These are phyloP conservation scores for Bovichtus variegatus DNA, from an alignment of 2,797 vertebrate genomes.

Conservation along the genomic window DNA sequence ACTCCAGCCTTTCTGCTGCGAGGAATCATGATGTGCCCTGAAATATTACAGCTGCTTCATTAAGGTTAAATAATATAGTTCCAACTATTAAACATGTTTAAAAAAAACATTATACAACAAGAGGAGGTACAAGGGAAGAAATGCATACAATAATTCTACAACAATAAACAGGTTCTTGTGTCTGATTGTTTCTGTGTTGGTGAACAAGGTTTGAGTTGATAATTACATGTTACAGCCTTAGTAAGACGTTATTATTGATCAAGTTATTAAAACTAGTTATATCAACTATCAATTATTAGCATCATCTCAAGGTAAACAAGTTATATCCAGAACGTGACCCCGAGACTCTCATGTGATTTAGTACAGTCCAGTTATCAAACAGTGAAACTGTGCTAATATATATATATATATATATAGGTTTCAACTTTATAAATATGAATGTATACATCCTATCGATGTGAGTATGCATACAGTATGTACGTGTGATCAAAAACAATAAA, in stretches of 20 bases:
- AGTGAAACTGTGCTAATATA: background rate
- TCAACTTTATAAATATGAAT: background rate
- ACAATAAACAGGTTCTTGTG: background rate
- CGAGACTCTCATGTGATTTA: background rate
- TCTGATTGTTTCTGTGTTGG: background rate
- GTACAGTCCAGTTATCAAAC: background rate
- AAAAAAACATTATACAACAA: background rate
- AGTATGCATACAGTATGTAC: background rate
- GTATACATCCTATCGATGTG: background rate
- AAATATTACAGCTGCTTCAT: constrained; percentile 17
- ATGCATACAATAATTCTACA: background rate
- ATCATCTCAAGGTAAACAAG: too few species aligned
- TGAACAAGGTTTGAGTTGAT: background rate
- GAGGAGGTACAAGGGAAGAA: background rate
- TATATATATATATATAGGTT: too few species aligned
- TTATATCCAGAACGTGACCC: background rate
- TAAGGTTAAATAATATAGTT: constrained; percentile 1
- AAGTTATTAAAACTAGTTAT: background rate
- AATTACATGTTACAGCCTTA: background rate
- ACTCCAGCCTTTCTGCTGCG: constrained; percentile 9
- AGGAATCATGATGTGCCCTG: background rate
- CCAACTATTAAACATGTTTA: background rate
- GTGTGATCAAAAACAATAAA: background rate
- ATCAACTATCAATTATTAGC: too few species aligned
- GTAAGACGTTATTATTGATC: background rate